Evolutionary conservation across 2,797 vertebrate genomes (phyloP), one percentile per base, ranked within the genome.

Genomic region (Sphaeramia orbicularis): DNA sequence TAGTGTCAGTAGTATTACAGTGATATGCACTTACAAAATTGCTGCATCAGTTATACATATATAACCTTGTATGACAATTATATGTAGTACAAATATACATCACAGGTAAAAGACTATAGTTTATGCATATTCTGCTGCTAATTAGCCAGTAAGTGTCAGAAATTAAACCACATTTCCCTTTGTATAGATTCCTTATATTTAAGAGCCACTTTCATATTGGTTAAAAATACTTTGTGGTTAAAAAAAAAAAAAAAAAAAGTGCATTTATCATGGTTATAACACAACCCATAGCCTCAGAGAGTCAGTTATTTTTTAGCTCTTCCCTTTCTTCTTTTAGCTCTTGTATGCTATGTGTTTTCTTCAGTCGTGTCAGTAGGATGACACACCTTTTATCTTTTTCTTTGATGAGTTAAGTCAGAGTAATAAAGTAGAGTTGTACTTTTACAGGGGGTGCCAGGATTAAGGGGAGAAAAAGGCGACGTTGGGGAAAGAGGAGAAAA

Each of bases 401-500:
- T 76, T 12, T 78, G 56, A 32, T 7, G 49, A 52, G 59, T 56
- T 57, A 56, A 82, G 48, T 10, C 59, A 60, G 61, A 64, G 83
- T 85, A 70, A 86, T 92, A 41, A 86, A 90, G 64, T 67, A 38
- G 61, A 95, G 91, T 94, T 95, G 90, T 65, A 93, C 84, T 95
- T 95, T 95, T 94, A 71, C 95, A 99, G 98, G 98, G 98, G 86
- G 97, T 97, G 76, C 95, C 95, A 82, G 98, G 98, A 91, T 96
- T 97, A 93, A 96, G 92, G 89, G 98, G 97, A 92, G 98, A 99
- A 85, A 99, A 98, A 92, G 98, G 98, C 90, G 96, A 98, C 93
- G 76, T 90, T 87, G 97, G 98, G 94, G 98, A 98, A 89, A 98
- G 95, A 95, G 98, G 98, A 95, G 98, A 99, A 96, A 99, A 99